phyloP scores from a whole-genome alignment of 2,797 vertebrate genomes.

The Poecilia velifera region DNA sequence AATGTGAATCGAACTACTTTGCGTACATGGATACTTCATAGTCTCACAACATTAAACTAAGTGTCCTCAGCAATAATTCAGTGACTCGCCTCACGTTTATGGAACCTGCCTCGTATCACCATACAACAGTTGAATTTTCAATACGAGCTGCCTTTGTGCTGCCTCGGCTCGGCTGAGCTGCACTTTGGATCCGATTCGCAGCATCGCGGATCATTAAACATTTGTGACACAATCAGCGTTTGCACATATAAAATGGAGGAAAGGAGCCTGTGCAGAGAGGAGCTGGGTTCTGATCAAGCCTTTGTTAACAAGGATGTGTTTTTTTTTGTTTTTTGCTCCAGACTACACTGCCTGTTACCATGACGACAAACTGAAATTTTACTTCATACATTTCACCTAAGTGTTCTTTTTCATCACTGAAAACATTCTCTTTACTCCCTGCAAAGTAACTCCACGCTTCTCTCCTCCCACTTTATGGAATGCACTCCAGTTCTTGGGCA shows the following conservation, averaged over 20 bases:
- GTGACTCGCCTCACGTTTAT: conserved; percentile 45
- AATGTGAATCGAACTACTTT: conserved; percentile 13
- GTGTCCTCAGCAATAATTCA: conserved; percentile 26
- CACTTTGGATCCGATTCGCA: conserved; percentile 32
- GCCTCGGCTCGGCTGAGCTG: conserved; percentile 42
- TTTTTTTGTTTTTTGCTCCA: conserved; percentile 37
- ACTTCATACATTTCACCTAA: conserved; percentile 57
- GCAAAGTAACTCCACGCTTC: conserved; percentile 41
- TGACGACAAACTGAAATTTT: conserved; percentile 75
- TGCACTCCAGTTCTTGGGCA: conserved; percentile 53
- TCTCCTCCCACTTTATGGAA: conserved; percentile 57
- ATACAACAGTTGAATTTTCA: neutral
- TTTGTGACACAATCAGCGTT: conserved; percentile 49
- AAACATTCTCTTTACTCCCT: conserved; percentile 28
- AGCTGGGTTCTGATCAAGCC: conserved; percentile 69
- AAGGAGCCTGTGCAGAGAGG: conserved; percentile 46
- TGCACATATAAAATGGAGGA: conserved; percentile 64
- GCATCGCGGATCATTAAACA: conserved; percentile 54
- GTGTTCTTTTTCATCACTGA: conserved; percentile 54
- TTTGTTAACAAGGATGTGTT: conserved; percentile 62
- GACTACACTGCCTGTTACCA: conserved; percentile 79
- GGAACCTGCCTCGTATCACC: conserved; percentile 23
- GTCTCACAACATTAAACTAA: conserved; percentile 38
- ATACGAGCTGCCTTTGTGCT: conserved; percentile 2
- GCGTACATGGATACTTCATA: conserved; percentile 29